Percentiles rank a stretch among this genome's conserved stretches.
These are phyloP conservation scores for Pardalotus punctatus DNA, from an alignment of 2,113 vertebrate genomes.

Conservation along the genomic window DNA sequence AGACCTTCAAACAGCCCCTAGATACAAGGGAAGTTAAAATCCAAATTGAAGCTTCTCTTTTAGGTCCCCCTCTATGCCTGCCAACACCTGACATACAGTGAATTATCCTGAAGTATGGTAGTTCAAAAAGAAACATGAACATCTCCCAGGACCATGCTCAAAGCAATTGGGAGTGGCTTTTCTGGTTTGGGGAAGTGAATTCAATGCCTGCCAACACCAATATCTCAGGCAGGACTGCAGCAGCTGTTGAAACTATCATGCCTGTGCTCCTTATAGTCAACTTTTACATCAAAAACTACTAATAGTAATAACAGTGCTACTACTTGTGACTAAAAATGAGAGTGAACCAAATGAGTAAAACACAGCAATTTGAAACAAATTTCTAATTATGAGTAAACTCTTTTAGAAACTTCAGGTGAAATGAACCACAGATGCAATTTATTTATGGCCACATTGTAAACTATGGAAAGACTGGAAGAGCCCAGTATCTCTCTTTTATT, in stretches of 20 bases:
- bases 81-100: not conserved
- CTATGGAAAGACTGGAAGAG: not conserved
- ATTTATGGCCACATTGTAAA: not conserved
- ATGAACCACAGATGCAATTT: not conserved
- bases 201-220: not conserved
- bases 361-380: not conserved
- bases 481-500: not conserved
- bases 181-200: not conserved
- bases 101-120: not conserved
- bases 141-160: not conserved
- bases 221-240: not conserved
- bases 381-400: not conserved
- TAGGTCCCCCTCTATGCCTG: not conserved
- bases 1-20: not conserved
- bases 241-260: not conserved
- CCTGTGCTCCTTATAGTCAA: not conserved
- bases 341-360: not conserved
- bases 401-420: not conserved
- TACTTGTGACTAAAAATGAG: not conserved
- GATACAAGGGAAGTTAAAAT: not conserved
- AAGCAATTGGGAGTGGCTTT: not conserved
- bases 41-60: not conserved
- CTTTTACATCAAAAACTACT: not conserved
- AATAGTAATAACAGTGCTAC: not conserved
- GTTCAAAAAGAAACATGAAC: not conserved